Evolutionary conservation across 1,140 invertebrate genomes (phyloP).

Genomic region (Drosophila punjabiensis): DNA sequence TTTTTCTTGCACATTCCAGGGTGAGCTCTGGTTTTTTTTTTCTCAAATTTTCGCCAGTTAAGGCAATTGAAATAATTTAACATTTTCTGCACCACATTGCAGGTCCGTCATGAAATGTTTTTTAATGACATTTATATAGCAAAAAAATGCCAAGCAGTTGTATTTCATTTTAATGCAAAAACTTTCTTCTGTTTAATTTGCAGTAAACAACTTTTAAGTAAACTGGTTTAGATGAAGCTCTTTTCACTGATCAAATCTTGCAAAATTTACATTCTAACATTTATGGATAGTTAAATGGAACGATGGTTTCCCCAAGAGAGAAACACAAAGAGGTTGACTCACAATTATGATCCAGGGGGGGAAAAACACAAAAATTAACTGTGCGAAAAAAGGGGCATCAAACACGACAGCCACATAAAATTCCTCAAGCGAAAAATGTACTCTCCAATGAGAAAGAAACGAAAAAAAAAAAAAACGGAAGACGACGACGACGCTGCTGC

Average conservation of each 20-base stretch:
- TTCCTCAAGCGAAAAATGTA: slow-evolving; percentile 83
- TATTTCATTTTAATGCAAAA: slow-evolving; percentile 6
- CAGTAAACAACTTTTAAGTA: neutral
- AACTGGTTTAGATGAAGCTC: slow-evolving; percentile 10
- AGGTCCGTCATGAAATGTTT: slow-evolving; percentile 24
- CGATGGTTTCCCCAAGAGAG: slow-evolving; percentile 20
- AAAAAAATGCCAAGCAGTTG: neutral
- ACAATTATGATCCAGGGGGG: slow-evolving; percentile 32
- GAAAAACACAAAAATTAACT: slow-evolving; percentile 64
- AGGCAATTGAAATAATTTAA: slow-evolving; percentile 37
- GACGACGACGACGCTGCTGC: slow-evolving; percentile 14
- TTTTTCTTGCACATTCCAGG: slow-evolving; percentile 49
- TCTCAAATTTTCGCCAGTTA: slow-evolving; percentile 33
- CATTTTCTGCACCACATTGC: slow-evolving; percentile 31
- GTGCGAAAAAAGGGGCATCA: slow-evolving; percentile 76
- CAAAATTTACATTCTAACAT: slow-evolving; percentile 15
- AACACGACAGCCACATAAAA: slow-evolving; percentile 72
- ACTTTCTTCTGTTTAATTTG: slow-evolving; percentile 34
- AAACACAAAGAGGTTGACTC: slow-evolving; percentile 34
- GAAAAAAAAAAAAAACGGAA: slow-evolving; percentile 54
- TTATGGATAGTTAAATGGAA: slow-evolving; percentile 21
- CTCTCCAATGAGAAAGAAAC: slow-evolving; percentile 68
- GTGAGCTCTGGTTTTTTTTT: neutral
- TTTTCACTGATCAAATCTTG: neutral
- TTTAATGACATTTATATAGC: slow-evolving; percentile 4